Evolutionary conservation across 2,888 invertebrate species (phyloP).

Genomic region (Pandemis cinnamomeana): DNA sequence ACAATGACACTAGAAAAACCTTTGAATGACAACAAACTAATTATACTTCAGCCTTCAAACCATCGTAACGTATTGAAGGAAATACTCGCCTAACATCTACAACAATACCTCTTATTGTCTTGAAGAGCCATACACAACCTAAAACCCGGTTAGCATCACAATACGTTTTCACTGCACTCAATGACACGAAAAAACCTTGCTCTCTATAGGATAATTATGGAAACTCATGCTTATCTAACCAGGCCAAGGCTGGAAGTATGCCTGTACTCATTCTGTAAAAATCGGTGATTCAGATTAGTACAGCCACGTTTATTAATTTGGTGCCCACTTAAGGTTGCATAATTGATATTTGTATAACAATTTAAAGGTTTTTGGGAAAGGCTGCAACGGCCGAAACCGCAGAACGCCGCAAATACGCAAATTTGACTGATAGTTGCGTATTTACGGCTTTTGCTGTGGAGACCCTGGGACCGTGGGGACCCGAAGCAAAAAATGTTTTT

Average conservation of each 20-base stretch:
- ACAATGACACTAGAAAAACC: neutral
- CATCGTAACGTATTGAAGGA: neutral
- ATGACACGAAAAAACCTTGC: constrained; percentile 29
- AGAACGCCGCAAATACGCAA: no score
- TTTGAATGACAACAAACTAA: neutral
- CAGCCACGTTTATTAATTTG: no score
- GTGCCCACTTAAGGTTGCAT: no score
- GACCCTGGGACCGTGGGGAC: no score
- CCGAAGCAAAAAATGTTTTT: no score
- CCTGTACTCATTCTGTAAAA: constrained; percentile 16
- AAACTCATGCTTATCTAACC: constrained; percentile 34
- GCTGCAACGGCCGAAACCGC: no score
- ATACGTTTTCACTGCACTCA: constrained; percentile 16
- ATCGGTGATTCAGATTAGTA: constrained; percentile 25
- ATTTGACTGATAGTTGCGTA: no score
- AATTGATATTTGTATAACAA: no score
- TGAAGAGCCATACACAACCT: neutral
- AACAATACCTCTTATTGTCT: neutral
- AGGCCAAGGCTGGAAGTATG: constrained; percentile 27
- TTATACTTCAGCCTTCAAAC: neutral
- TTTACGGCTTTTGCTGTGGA: no score
- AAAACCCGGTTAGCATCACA: constrained; percentile 21
- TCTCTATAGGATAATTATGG: constrained; percentile 32
- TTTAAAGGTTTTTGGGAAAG: no score
- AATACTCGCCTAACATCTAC: neutral